These are phyloP conservation scores for Penelope pileata DNA, from an alignment of 2,113 vertebrate species.

Conservation along the genomic window DNA sequence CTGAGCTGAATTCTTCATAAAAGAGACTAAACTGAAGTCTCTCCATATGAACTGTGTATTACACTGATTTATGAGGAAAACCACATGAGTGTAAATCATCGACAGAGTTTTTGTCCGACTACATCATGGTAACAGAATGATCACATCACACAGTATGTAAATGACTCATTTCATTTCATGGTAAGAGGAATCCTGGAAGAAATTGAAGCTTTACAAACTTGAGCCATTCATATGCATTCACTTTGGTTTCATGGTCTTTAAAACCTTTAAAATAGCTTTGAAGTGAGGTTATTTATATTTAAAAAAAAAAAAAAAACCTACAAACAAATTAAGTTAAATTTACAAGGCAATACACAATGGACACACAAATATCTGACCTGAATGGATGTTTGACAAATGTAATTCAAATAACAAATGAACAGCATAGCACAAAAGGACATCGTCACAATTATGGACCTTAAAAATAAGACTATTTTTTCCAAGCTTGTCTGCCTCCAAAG, in stretches of 20 bases:
- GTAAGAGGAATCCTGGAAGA: constrained; percentile 23
- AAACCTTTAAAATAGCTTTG: neutral
- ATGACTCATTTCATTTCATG: constrained; percentile 20
- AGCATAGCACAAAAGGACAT: neutral
- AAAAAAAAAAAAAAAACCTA: neutral
- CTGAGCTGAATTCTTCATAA: neutral
- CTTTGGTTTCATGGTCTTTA: neutral
- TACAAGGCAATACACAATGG: neutral
- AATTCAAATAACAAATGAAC: constrained; percentile 24
- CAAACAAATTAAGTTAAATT: neutral
- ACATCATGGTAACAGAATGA: neutral
- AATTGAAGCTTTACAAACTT: neutral
- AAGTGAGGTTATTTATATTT: neutral
- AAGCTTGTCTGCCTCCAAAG: constrained; percentile 43
- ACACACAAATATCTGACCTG: neutral
- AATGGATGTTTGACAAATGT: neutral
- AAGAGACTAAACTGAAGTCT: neutral
- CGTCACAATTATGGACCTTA: neutral
- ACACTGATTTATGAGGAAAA: neutral
- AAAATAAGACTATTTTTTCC: constrained; percentile 36
- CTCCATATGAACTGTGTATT: neutral
- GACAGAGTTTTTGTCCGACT: neutral
- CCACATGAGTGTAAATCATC: neutral
- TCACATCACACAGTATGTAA: neutral
- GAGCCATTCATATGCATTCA: neutral